Conservation (phyloP, 2,888 invertebrate species). For the Sclerodermus sp. region DNA sequence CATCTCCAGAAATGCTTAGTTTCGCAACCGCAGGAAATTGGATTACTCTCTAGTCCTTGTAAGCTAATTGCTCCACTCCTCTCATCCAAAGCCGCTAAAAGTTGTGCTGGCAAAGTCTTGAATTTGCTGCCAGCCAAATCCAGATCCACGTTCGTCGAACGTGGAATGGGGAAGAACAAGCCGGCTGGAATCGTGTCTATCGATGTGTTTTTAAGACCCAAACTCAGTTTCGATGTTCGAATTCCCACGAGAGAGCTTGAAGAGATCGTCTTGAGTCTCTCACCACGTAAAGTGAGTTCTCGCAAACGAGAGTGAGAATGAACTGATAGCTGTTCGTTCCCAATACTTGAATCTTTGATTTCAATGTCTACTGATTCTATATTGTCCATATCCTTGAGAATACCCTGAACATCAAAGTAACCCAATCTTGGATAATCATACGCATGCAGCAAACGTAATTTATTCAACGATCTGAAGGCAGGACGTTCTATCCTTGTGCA, state of each 20-base stretch:
- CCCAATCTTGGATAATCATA: conserved; percentile 79
- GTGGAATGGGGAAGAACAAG: conserved; percentile 81
- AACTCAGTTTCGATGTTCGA: conserved; percentile 70
- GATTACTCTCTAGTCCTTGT: conserved; percentile 76
- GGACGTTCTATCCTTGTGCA: conserved; percentile 80
- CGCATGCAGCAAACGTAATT: conserved; percentile 71
- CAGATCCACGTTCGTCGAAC: conserved; percentile 78
- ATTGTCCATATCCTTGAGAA: conserved; percentile 74
- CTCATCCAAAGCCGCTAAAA: conserved; percentile 80
- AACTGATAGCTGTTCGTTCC: conserved; percentile 79
- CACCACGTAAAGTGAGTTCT: conserved; percentile 74
- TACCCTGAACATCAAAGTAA: conserved; percentile 83
- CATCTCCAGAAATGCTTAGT: conserved; percentile 78
- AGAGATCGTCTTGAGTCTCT: conserved; percentile 74
- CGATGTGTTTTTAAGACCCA: conserved; percentile 82
- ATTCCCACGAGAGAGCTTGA: conserved; percentile 83
- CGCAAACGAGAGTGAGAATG: conserved; percentile 77
- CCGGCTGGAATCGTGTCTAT: conserved; percentile 77
- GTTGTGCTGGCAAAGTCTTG: conserved; percentile 74
- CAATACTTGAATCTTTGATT: conserved; percentile 80
- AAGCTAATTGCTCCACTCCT: conserved; percentile 75
- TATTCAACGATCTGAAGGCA: conserved; percentile 73
- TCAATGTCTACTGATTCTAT: conserved; percentile 81
- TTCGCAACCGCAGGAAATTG: conserved; percentile 84
- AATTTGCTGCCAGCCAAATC: conserved; percentile 80